Percentiles rank a stretch among this genome's conserved stretches.
Conservation (phyloP, 2,888 invertebrate genomes). For the Helleia helle region DNA sequence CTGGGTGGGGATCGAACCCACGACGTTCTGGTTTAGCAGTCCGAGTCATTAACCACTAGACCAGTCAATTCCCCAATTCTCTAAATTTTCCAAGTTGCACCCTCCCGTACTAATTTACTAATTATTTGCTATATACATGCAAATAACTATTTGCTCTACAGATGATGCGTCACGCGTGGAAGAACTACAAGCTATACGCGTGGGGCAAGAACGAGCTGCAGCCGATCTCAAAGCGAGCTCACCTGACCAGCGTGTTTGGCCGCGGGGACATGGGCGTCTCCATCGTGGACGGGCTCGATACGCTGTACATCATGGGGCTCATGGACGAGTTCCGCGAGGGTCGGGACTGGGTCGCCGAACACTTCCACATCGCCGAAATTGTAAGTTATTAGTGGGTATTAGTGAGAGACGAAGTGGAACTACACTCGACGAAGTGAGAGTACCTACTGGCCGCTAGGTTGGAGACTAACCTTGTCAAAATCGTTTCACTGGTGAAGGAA, state of each 20-base stretch:
- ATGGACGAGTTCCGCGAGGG: conserved; percentile 94
- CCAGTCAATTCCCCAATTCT: no score
- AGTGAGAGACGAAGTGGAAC: no score
- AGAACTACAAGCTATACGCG: conserved; percentile 95
- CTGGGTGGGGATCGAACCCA: no score
- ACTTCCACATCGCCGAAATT: conserved; percentile 83
- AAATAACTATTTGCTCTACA: conserved; percentile 66
- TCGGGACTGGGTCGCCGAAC: conserved; percentile 92
- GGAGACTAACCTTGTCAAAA: no score
- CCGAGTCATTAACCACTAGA: no score
- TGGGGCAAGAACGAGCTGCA: conserved; percentile 99
- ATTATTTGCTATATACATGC: no score
- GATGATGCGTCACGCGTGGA: conserved; percentile 99
- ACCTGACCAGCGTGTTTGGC: conserved; percentile 93
- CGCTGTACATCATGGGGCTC: conserved; percentile 96
- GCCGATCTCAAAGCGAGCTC: conserved; percentile 91
- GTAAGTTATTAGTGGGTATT: conserved; percentile 54
- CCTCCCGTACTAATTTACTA: no score
- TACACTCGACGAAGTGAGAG: no score
- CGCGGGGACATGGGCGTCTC: conserved; percentile 90
- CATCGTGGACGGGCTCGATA: conserved; percentile 97
- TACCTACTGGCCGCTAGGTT: no score
- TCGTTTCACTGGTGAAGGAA: no score
- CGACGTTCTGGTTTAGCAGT: no score
- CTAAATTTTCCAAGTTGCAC: no score